Conservation (phyloP, 64 coral and sea anemone species). For the Cladopsammia gracilis region DNA sequence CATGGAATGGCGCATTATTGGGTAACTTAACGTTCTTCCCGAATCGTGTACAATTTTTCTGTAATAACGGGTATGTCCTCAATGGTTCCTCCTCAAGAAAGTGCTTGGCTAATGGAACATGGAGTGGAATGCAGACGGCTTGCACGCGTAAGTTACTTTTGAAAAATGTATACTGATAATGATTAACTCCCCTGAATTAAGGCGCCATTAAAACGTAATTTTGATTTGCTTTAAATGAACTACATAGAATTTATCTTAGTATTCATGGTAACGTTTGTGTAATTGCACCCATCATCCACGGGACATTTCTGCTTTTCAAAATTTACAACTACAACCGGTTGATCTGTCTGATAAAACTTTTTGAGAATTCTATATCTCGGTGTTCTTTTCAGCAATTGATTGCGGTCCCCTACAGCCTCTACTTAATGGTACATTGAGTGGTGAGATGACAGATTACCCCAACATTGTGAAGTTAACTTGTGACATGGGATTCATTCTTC, state of each 20-base stretch:
- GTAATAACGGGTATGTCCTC: conserved; percentile 55
- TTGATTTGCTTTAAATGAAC: too few relatives aligned
- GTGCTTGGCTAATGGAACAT: conserved; percentile 42
- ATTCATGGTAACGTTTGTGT: too few relatives aligned
- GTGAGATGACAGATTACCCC: too few relatives aligned
- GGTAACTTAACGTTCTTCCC: conserved; percentile 56
- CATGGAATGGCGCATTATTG: conserved; percentile 36
- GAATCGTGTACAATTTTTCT: conserved; percentile 36
- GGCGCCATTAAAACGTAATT: too few relatives aligned
- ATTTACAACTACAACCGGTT: neutral
- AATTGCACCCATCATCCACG: too few relatives aligned
- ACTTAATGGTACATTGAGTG: too few relatives aligned
- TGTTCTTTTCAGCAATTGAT: conserved; percentile 17
- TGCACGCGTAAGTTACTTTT: conserved; percentile 4
- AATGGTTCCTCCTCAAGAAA: conserved; percentile 1
- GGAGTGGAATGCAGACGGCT: conserved; percentile 34
- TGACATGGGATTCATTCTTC: too few relatives aligned
- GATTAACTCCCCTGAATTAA: too few relatives aligned
- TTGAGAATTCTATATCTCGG: neutral
- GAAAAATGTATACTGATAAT: neutral
- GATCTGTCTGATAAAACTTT: neutral
- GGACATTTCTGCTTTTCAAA: too few relatives aligned
- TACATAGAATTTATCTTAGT: too few relatives aligned
- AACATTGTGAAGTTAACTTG: too few relatives aligned
- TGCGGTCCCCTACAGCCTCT: too few relatives aligned